A percentile compares a stretch with the other conserved stretches of the same genome.
Conservation (phyloP, 2,113 vertebrate genomes). For the Malurus cyaneus region DNA sequence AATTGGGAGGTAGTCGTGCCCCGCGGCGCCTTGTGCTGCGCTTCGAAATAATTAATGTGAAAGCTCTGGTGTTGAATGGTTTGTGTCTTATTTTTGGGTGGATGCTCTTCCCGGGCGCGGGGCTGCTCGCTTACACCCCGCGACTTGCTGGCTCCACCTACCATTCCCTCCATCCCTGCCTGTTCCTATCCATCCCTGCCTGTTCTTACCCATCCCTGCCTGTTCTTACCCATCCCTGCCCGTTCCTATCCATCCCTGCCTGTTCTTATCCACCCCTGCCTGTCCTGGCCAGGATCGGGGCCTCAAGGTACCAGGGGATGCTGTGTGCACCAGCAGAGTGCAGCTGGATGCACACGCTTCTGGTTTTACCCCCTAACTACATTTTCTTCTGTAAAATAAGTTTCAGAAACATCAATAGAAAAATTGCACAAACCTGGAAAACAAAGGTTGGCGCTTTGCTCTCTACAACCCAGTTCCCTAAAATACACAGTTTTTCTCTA, state of each 20-base stretch:
- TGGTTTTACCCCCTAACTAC: background rate
- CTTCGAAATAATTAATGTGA: background rate
- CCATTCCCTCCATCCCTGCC: background rate
- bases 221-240: too few species aligned
- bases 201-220: background rate
- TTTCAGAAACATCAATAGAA: background rate
- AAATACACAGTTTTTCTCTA: background rate
- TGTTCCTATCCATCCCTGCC: background rate
- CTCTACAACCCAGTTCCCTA: background rate
- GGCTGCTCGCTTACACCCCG: background rate
- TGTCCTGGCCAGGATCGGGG: background rate
- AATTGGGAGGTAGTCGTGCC: background rate
- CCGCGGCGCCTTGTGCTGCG: background rate
- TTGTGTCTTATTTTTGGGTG: background rate
- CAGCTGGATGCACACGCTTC: background rate
- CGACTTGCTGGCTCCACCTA: too few species aligned
- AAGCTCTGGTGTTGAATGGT: background rate
- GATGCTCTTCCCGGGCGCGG: accelerated
- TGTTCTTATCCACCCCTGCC: background rate
- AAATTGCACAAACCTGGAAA: background rate
- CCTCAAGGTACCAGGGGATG: background rate
- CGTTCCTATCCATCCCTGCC: too few species aligned
- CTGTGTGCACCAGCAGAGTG: accelerated
- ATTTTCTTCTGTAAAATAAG: background rate
- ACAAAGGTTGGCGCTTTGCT: background rate